Percentiles rank a stretch among this genome's conserved stretches.
phyloP scores from a whole-genome alignment of 2,113 vertebrate genomes.

The Thermophis baileyi region DNA sequence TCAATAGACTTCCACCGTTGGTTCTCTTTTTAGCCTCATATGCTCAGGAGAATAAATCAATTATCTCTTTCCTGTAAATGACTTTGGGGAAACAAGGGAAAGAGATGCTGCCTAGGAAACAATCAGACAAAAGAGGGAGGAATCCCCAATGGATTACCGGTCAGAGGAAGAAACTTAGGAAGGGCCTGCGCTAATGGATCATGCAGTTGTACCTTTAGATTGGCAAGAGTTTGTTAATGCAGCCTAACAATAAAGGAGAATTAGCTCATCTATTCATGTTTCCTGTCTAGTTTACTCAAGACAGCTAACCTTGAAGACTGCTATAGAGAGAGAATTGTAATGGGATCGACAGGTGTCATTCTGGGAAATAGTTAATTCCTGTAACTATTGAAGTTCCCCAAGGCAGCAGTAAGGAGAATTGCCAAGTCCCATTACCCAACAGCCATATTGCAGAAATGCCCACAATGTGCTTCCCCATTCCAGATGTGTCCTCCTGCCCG shows the following conservation, averaged over 20 bases:
- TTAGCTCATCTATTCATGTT: neutral
- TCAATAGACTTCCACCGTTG: neutral
- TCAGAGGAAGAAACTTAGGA: neutral
- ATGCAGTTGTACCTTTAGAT: neutral
- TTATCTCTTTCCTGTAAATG: neutral
- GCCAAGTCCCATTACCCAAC: neutral
- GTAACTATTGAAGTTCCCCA: neutral
- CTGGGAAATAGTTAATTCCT: neutral
- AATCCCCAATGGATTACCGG: neutral
- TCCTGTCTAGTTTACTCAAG: neutral
- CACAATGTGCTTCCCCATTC: neutral
- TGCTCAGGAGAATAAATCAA: neutral
- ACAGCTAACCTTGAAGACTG: neutral
- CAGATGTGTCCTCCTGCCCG: neutral
- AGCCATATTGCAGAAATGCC: neutral
- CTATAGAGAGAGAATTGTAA: neutral
- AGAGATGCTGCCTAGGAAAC: neutral
- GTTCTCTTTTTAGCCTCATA: neutral
- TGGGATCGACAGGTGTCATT: neutral
- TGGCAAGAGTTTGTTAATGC: neutral
- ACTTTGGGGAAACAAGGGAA: neutral
- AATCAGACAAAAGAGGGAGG: neutral
- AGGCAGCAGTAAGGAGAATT: neutral
- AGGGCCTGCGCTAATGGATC: neutral
- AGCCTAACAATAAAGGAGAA: neutral